Base-by-base conservation (phyloP, 1,140 invertebrate genomes). In the Drosophila miranda region DNA sequence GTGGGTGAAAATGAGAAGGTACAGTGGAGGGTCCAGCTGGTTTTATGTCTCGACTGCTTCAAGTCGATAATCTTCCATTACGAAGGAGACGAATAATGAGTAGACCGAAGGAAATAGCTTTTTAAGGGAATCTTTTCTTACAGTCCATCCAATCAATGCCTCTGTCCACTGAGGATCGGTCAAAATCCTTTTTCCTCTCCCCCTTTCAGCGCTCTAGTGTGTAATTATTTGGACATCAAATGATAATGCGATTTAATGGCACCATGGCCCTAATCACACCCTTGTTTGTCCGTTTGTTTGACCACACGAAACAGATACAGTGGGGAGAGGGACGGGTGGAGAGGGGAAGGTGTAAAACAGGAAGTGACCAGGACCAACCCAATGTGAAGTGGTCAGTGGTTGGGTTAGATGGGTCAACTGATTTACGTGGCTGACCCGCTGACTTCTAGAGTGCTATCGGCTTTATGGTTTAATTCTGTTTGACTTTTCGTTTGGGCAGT, bases 181-280 rank as follows among this genome's bases (percentile, higher is more conserved):
- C 26, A 34, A 45, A 41, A 51, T 52, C 48, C 50, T 38, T 41
- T 16, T 13, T 48, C 48, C 57, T 23, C 41, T 34, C 13, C 21
- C 19, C 16, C 16, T 48, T 58, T 19, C 8, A 28, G 5, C 45
- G 44, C 7, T 19, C 26, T 42, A 62, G 23, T 30, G 50, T 58
- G 34, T 64, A 64, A 76, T 86, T 81, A 87, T 55, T 63, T 56
- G 55, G 53, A 57, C 67, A 75, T 74, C 21, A 77, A 68, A 66
- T 86, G 82, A 19, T 87, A 87, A 87, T 81, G 69, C 56, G 78
- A 71, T 77, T 78, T 79, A 56, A 80, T 86, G 34, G 66, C 70
- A 73, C 59, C 67, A 53, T 52, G 67, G 66, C 45, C 51, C 42
- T 23, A 58, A 80, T 56, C 61, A 57, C 81, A 75, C 82, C 77